These are phyloP conservation scores for Antidorcas marsupialis DNA, from an alignment of 2,113 vertebrate species.

Conservation along the genomic window DNA sequence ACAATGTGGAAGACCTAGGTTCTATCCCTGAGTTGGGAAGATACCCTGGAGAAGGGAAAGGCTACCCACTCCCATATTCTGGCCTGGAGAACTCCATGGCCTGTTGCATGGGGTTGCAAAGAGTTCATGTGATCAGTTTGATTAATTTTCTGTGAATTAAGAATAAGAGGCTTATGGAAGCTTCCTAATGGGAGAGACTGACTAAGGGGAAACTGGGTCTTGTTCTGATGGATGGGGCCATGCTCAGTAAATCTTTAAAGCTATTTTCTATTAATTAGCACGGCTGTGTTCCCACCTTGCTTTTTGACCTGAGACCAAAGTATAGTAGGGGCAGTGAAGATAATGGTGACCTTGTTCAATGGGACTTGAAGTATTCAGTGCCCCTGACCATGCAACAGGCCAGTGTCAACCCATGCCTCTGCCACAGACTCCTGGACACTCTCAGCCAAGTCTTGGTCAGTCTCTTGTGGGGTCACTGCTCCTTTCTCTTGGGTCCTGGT, in stretches of 20 bases:
- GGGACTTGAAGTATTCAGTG: not conserved
- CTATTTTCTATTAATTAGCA: not conserved
- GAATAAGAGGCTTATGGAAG: not conserved
- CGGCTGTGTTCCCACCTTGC: not conserved
- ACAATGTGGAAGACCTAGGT: not conserved
- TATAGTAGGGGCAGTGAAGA: not conserved
- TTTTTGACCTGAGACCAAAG: not conserved
- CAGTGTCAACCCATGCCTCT: not conserved
- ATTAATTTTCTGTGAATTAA: not conserved
- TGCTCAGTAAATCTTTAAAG: not conserved
- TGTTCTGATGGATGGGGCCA: not conserved
- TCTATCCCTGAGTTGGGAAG: not conserved
- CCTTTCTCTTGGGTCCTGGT: not conserved
- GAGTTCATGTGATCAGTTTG: not conserved
- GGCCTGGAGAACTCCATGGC: not conserved
- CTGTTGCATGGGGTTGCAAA: not conserved
- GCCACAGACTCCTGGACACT: not conserved
- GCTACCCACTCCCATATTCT: not conserved
- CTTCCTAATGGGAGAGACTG: not conserved
- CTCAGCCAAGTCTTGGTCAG: not conserved
- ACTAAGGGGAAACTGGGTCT: not conserved
- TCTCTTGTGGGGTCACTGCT: not conserved
- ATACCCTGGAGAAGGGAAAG: not conserved
- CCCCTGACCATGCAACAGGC: not conserved
- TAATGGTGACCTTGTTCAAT: not conserved